A percentile compares a stretch with the other conserved stretches of the same genome.
Evolutionary conservation across 2,113 vertebrate species (phyloP).

Genomic region (Anarrhichthys ocellatus): DNA sequence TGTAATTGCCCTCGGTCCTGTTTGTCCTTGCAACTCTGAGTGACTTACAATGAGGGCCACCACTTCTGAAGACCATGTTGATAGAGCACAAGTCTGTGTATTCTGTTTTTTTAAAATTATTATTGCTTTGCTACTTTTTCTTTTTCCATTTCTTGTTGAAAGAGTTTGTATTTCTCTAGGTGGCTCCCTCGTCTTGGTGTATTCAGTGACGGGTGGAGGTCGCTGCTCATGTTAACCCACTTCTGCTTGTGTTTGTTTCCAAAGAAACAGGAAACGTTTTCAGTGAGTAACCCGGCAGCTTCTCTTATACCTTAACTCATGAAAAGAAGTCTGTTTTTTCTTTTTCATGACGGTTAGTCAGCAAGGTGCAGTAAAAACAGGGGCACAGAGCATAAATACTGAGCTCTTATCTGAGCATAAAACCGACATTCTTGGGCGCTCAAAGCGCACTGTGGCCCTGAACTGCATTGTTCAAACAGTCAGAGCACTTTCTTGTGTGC

Average conservation of each 20-base stretch:
- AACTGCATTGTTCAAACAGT: slow-evolving; percentile 34
- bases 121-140: neutral
- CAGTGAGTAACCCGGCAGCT: neutral
- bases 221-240: neutral
- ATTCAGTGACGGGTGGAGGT: neutral
- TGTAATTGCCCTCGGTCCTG: neutral
- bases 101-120: no score
- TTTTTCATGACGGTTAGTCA: slow-evolving; percentile 9
- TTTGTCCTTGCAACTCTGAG: slow-evolving; percentile 32
- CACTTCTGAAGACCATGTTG: slow-evolving; percentile 13
- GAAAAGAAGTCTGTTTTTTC: neutral
- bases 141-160: neutral
- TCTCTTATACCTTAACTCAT: neutral
- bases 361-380: slow-evolving; percentile 12
- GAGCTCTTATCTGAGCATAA: slow-evolving; percentile 29
- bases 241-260: slow-evolving; percentile 3
- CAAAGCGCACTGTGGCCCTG: slow-evolving; percentile 11
- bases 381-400: slow-evolving; percentile 21
- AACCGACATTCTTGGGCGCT: slow-evolving; percentile 24
- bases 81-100: neutral
- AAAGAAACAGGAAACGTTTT: neutral
- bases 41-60: slow-evolving; percentile 19
- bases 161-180: neutral
- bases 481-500: slow-evolving; percentile 19
- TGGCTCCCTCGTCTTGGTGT: neutral